Percentiles rank a stretch among this genome's conserved stretches.
Conservation (phyloP, 2,113 vertebrate species). For the Paradoxurus hermaphroditus region DNA sequence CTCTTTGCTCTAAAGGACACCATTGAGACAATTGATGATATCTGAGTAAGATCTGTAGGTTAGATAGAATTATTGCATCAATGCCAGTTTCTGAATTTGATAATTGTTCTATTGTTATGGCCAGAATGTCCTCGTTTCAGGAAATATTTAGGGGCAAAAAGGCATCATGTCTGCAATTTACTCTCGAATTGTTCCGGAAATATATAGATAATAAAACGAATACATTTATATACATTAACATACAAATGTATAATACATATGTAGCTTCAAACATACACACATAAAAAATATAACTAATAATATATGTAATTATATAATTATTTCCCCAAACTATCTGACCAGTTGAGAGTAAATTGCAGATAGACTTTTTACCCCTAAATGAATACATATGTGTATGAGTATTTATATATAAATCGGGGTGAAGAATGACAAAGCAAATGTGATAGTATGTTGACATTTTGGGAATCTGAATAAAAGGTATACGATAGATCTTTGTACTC, state of each 20-base stretch:
- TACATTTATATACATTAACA: neutral
- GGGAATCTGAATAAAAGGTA: neutral
- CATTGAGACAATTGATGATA: neutral
- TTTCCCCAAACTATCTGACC: neutral
- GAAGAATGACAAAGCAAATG: neutral
- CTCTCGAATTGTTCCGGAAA: neutral
- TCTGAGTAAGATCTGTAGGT: neutral
- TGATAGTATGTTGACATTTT: neutral
- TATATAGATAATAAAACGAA: neutral
- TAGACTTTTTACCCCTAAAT: neutral
- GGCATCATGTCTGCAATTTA: neutral
- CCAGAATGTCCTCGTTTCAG: neutral
- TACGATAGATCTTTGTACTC: neutral
- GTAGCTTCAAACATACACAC: neutral
- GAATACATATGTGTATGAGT: neutral
- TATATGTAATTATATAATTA: neutral
- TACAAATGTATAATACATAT: neutral
- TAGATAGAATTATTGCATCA: neutral
- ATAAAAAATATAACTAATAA: no score
- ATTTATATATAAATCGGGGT: neutral
- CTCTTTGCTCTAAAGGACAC: neutral
- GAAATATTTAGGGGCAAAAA: neutral
- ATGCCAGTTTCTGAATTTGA: neutral
- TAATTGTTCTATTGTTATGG: neutral
- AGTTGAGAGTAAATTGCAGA: neutral